Evolutionary conservation across 2,888 invertebrate species (phyloP).

Genomic region (Aphidius colemani): DNA sequence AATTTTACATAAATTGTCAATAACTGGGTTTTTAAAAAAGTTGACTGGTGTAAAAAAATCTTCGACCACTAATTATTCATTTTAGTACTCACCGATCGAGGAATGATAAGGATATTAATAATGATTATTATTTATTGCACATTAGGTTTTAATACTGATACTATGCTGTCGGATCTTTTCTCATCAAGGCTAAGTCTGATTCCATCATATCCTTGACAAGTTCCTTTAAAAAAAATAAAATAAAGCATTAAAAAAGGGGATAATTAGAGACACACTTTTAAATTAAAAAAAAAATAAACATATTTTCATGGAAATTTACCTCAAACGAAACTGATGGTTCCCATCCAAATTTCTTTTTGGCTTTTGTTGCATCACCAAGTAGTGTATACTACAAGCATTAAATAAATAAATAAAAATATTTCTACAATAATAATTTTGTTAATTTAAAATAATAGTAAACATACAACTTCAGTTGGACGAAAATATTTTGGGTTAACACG

Average conservation of each 20-base stretch:
- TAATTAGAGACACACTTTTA: too few relatives aligned
- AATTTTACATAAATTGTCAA: too few relatives aligned
- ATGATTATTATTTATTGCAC: neutral
- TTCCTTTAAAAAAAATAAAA: constrained; percentile 63
- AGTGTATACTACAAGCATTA: constrained; percentile 72
- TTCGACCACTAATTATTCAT: neutral
- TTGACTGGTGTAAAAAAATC: too few relatives aligned
- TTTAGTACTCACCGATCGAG: neutral
- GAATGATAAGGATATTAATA: neutral
- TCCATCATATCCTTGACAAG: constrained; percentile 95
- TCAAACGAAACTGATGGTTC: constrained; percentile 77
- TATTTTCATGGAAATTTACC: constrained; percentile 49
- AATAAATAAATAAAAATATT: constrained; percentile 14
- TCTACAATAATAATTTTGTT: constrained; percentile 10
- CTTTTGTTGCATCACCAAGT: constrained; percentile 93
- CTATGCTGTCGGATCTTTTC: constrained; percentile 85
- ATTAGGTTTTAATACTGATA: neutral
- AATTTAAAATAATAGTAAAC: constrained; percentile 47
- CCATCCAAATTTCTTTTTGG: constrained; percentile 87
- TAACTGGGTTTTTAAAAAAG: too few relatives aligned
- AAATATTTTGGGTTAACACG: constrained; percentile 93
- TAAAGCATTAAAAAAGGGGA: too few relatives aligned
- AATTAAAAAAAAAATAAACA: constrained; percentile 1
- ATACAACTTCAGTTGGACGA: constrained; percentile 96
- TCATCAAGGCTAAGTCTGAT: constrained; percentile 90